Evolutionary conservation across 2,888 invertebrate genomes (phyloP).

Genomic region (Iselma pallidipennis): DNA sequence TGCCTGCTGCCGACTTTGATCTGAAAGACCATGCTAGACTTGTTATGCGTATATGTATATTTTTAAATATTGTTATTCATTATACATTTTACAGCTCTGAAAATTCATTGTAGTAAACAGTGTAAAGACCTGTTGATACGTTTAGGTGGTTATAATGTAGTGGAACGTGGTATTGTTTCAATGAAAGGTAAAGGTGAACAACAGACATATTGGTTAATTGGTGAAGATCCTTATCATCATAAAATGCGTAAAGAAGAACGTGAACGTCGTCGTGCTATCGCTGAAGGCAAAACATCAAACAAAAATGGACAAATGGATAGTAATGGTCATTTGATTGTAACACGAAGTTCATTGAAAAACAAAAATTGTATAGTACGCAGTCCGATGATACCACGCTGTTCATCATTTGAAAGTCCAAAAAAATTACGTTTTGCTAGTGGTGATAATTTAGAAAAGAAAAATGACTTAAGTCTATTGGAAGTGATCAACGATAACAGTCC

Average conservation of each 20-base stretch:
- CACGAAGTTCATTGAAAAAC: conserved; percentile 73
- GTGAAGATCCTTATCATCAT: conserved; percentile 69
- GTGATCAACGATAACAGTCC: conserved; percentile 64
- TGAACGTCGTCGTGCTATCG: conserved; percentile 55
- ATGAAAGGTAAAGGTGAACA: conserved; percentile 87
- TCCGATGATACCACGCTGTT: conserved; percentile 69
- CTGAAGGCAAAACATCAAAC: conserved; percentile 44
- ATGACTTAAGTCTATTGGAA: conserved; percentile 58
- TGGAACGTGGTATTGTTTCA: conserved; percentile 75
- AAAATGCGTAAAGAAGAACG: conserved; percentile 61
- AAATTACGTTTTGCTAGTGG: conserved; percentile 45
- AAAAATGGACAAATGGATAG: conserved; percentile 38
- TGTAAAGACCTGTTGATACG: conserved; percentile 71
- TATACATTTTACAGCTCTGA: conserved; percentile 62
- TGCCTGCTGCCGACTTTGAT: no score
- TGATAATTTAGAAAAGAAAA: conserved; percentile 51
- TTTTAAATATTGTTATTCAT: no score
- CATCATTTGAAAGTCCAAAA: conserved; percentile 12
- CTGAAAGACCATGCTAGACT: no score
- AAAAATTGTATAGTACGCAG: conserved; percentile 63
- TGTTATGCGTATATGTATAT: no score
- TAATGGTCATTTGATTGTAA: conserved; percentile 49
- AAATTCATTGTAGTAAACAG: conserved; percentile 80
- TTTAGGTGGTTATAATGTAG: conserved; percentile 74
- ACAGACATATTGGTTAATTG: conserved; percentile 80